Conservation (phyloP, 2,888 invertebrate genomes). For the Thymelicus lineola region DNA sequence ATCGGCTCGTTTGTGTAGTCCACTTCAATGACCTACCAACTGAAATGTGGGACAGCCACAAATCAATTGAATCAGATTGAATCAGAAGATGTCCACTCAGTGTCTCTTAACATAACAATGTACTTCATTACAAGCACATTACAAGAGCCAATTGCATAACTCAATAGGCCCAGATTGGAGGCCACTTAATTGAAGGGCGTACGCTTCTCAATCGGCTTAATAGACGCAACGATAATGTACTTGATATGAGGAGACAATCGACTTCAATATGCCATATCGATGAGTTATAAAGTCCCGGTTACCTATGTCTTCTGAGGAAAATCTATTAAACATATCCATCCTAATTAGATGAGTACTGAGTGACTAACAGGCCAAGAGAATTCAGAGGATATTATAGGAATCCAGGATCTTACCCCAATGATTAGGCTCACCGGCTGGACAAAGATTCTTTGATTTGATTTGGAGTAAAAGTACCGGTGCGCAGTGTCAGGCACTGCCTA, state of each 20-base stretch:
- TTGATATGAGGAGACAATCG: neutral
- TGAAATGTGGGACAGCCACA: neutral
- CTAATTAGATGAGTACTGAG: no score
- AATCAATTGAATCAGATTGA: conserved; percentile 2
- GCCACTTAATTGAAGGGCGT: conserved; percentile 17
- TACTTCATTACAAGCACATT: conserved; percentile 6
- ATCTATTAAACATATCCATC: no score
- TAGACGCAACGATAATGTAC: conserved; percentile 1
- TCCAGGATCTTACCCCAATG: no score
- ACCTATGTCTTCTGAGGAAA: no score
- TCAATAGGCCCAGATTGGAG: conserved; percentile 31
- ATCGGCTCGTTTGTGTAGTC: neutral
- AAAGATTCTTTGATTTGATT: no score
- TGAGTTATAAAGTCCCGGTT: no score
- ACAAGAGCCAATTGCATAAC: conserved; percentile 27
- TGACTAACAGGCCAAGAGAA: no score
- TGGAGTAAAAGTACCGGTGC: no score
- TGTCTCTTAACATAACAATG: conserved; percentile 23
- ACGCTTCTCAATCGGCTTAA: conserved; percentile 21
- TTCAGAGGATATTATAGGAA: no score
- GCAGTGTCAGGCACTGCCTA: no score
- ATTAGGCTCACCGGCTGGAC: no score
- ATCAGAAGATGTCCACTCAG: conserved; percentile 28
- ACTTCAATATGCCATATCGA: no score
- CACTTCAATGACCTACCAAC: neutral